Conservation (phyloP, 1,140 invertebrate species). For the Drosophila sproati region DNA sequence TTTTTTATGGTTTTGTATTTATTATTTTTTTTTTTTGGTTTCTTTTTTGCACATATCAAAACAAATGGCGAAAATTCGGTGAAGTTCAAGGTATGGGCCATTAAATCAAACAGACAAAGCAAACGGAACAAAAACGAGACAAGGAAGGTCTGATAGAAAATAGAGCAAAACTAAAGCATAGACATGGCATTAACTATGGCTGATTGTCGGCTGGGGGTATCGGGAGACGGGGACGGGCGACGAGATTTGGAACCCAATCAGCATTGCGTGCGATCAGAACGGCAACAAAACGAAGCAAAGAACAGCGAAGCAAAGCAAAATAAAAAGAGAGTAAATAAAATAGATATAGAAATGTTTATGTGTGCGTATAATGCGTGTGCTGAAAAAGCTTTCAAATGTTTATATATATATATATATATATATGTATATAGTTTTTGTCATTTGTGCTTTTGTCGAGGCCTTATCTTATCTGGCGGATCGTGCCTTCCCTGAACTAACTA, state of each 20-base stretch:
- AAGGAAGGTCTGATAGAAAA: conserved; percentile 11
- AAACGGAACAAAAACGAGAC: conserved; percentile 11
- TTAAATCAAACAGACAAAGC: conserved; percentile 56
- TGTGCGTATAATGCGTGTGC: conserved; percentile 29
- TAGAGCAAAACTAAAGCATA: conserved; percentile 22
- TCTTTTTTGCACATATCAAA: conserved; percentile 72
- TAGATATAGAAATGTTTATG: conserved; percentile 6
- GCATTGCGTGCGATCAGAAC: conserved; percentile 43
- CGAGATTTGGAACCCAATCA: conserved; percentile 6
- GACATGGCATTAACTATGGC: conserved; percentile 38
- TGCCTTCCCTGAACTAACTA: conserved; percentile 64
- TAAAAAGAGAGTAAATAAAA: not conserved
- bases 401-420: too few species aligned
- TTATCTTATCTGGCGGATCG: conserved; percentile 75
- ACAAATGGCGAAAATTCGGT: conserved; percentile 83
- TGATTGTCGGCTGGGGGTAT: not conserved
- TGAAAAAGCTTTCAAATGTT: conserved; percentile 25
- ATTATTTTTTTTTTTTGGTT: conserved; percentile 11
- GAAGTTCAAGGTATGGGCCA: conserved; percentile 83
- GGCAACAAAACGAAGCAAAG: conserved; percentile 10
- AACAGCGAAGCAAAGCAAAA: conserved; percentile 14
- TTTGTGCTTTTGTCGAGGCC: conserved; percentile 28
- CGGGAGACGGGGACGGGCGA: not conserved
- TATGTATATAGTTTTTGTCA: not conserved
- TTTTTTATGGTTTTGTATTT: not conserved